These are phyloP conservation scores for Tauraco hartlaubi DNA, from an alignment of 2,797 vertebrate species.

Conservation along the genomic window DNA sequence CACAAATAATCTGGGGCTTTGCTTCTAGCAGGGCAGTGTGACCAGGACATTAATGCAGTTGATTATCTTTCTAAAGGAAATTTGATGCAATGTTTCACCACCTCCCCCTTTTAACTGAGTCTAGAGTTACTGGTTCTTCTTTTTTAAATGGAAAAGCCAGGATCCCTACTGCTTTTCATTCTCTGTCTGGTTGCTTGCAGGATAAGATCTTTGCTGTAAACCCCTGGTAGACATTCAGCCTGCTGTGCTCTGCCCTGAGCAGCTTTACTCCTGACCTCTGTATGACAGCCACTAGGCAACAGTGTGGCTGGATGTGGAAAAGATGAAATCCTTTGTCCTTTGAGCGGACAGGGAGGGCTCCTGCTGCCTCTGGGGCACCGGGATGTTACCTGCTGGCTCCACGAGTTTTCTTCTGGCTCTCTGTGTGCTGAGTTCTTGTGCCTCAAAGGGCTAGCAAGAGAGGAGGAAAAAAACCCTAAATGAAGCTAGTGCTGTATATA, in stretches of 20 bases:
- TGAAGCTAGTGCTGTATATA: not conserved
- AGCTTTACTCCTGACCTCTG: not conserved
- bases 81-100: not conserved
- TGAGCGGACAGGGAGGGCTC: not conserved
- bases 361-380: not conserved
- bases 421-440: not conserved
- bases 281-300: not conserved
- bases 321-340: not conserved
- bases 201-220: not conserved
- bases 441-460: not conserved
- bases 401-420: not conserved
- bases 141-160: not conserved
- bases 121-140: not conserved
- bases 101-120: not conserved
- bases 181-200: not conserved
- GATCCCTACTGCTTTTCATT: constrained; percentile 12
- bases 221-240: not conserved
- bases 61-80: not conserved
- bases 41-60: not conserved
- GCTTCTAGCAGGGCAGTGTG: not conserved
- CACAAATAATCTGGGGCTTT: not conserved
- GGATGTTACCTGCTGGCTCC: not conserved
- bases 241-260: constrained; percentile 7
- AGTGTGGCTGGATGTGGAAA: not conserved
- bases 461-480: not conserved